These are phyloP conservation scores for Rugalucina vietnamica DNA, from an alignment of 2,888 invertebrate genomes.

Conservation along the genomic window DNA sequence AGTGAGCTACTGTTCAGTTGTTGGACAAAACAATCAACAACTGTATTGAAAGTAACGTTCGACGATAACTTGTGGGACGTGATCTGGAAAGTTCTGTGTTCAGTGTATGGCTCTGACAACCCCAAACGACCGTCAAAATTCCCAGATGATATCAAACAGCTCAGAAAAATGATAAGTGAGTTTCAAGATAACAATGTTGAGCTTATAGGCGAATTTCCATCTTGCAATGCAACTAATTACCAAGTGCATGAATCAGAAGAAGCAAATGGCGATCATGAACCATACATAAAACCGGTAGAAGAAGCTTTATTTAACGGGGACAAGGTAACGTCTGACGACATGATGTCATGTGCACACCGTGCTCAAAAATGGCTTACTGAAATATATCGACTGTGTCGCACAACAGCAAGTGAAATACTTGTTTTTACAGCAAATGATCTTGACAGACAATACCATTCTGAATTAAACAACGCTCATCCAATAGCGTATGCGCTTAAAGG, in stretches of 20 bases:
- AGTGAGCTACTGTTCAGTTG: conserved; percentile 21
- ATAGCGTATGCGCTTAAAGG: conserved; percentile 45
- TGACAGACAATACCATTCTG: conserved; percentile 20
- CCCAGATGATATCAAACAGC: not conserved
- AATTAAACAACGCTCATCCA: conserved; percentile 22
- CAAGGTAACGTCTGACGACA: too few relatives aligned
- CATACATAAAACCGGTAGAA: too few relatives aligned
- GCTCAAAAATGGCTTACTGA: not conserved
- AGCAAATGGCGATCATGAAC: too few relatives aligned
- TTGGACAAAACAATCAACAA: not conserved
- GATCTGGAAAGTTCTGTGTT: not conserved
- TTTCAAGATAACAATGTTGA: not conserved
- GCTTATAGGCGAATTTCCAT: conserved; percentile 12
- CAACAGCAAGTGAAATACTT: conserved; percentile 31
- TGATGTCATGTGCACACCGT: too few relatives aligned
- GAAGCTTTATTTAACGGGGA: too few relatives aligned
- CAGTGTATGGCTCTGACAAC: not conserved
- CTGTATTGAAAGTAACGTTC: not conserved
- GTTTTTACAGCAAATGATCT: conserved; percentile 37
- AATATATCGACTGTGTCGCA: not conserved
- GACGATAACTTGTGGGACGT: not conserved
- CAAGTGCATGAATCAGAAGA: too few relatives aligned
- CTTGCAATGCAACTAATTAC: too few relatives aligned
- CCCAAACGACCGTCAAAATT: not conserved
- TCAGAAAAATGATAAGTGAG: too few relatives aligned